A percentile compares a stretch with the other conserved stretches of the same genome.
Evolutionary conservation across 2,113 vertebrate genomes (phyloP).

Genomic region (Oncorhynchus mykiss): DNA sequence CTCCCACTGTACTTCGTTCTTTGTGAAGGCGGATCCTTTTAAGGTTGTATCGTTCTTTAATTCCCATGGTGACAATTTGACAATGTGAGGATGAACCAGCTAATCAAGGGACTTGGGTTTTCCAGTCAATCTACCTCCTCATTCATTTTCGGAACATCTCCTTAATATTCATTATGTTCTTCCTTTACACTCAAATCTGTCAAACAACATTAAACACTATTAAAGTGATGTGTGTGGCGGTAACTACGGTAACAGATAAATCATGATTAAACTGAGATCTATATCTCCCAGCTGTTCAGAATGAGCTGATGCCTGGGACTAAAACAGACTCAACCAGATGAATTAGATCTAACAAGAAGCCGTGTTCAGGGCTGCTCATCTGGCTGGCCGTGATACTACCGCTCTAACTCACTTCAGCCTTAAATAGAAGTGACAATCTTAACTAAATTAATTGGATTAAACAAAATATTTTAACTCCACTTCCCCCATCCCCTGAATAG

Average conservation of each 20-base stretch:
- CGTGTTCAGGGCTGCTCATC: slow-evolving; percentile 62
- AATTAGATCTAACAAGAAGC: slow-evolving; percentile 70
- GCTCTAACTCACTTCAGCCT: slow-evolving; percentile 70
- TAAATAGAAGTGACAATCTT: slow-evolving; percentile 71
- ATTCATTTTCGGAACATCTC: slow-evolving; percentile 43
- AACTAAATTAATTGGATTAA: slow-evolving; percentile 69
- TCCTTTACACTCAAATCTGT: slow-evolving; percentile 54
- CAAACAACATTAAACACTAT: slow-evolving; percentile 59
- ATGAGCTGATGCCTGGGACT: no score
- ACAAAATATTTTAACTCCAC: slow-evolving; percentile 59
- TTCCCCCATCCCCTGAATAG: slow-evolving; percentile 31
- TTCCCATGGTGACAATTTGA: no score
- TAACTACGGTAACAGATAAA: slow-evolving; percentile 62
- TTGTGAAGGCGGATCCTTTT: no score
- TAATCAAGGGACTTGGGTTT: not conserved
- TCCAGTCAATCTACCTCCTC: slow-evolving; percentile 4
- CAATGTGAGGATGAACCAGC: no score
- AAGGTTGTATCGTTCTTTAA: no score
- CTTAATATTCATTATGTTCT: slow-evolving; percentile 65
- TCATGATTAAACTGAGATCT: slow-evolving; percentile 67
- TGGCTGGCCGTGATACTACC: slow-evolving; percentile 67
- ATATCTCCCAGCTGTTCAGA: slow-evolving; percentile 37
- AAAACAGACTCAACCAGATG: slow-evolving; percentile 60
- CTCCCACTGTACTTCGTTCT: no score
- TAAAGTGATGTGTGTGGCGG: slow-evolving; percentile 59